Evolutionary conservation across 1,140 invertebrate genomes (phyloP), one percentile per base, ranked within the genome.

Genomic region (Apis dorsata): DNA sequence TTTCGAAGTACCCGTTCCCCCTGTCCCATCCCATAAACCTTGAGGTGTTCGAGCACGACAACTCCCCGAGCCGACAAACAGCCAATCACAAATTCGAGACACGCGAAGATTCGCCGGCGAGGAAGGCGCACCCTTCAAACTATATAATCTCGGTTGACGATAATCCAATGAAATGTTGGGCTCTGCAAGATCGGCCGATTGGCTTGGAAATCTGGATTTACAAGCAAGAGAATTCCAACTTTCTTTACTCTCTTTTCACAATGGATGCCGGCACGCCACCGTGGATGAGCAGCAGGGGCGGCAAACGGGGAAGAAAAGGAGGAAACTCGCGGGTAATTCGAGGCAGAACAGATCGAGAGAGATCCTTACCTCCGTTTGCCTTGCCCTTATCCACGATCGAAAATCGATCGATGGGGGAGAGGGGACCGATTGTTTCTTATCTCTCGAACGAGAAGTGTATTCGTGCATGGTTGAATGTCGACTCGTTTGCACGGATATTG

Each of bases 111-210:
- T 17, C 66, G 28, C 44, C 24, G 19, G 21, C 11, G 13, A 44
- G 24, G 81, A 71, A 79, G 75, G 68, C 21, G 76, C 81, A 65
- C n/a, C 21, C 28, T 13, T 17, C 44, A 83, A 79, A 77, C 68
- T 83, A 79, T 83, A 79, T 83, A 83, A 83, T 83, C 81, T 79
- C 59, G 28, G 66, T 51, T 51, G 81, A 79, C 75, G 81, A 53
- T 83, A 79, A 83, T 79, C 81, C 81, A 83, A 68, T 65, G 81
- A 79, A 71, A 78, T 21, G 81, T 70, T 57, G 68, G 75, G 51
- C 59, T 51, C n/a, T 34, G 76, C 17, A 57, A 72, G 71, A 83
- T 83, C 81, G 75, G 57, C 53, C 28, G 66, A 51, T 66, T 72
- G 75, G 59, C 55, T 57, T 71, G 76, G 34, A 79, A 78, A 83